Base-by-base conservation (phyloP, 2,888 invertebrate species). In the Agrilus mali region DNA sequence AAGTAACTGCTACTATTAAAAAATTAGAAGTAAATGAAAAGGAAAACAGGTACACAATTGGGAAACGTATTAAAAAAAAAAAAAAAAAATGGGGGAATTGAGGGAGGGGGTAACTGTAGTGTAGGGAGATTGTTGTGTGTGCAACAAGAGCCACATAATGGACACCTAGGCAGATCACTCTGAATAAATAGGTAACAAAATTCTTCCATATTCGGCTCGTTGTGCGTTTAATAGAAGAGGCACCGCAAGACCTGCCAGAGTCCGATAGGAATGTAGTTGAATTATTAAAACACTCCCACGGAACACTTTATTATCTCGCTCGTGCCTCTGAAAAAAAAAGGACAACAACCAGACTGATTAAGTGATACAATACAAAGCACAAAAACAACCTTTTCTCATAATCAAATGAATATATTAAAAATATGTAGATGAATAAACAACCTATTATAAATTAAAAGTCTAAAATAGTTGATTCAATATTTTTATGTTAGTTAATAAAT, bases 301-400 rank as follows among this genome's bases (percentile, higher is more conserved):
- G 54, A 55, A 56, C 55, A 51, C 74, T 75, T 74, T 74, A 74
- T 75, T 73, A 69, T 75, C 75, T 77, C 77, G 78, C 82, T 80
- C 79, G 82, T 84, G 84, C 84, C 84, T 84, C 84, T 84, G 82
- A 80, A 82, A 73, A 78, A 73, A 64, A 67, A 67, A 67, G 67
- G 70, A 68, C 64, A 65, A 60, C 57, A 60, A 66, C 69, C 68
- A 68, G 67, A 69, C 69, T 69, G 68, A 69, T 69, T 65, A 69
- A 27, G 8, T 27, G 27, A 27, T 27, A 27, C 27, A 27, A 10
- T 27, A 33, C 33, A 20, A 35, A 22, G 34, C 36, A 35, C 27
- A 27, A 27, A 27, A 27, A 27, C 27, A 27, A 27, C 27, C 27
- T 45, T 48, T 44, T 44, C 49, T 48, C 48, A 54, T 27, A 27